phyloP scores from a whole-genome alignment of 2,113 vertebrate species.

The Panthera tigris region DNA sequence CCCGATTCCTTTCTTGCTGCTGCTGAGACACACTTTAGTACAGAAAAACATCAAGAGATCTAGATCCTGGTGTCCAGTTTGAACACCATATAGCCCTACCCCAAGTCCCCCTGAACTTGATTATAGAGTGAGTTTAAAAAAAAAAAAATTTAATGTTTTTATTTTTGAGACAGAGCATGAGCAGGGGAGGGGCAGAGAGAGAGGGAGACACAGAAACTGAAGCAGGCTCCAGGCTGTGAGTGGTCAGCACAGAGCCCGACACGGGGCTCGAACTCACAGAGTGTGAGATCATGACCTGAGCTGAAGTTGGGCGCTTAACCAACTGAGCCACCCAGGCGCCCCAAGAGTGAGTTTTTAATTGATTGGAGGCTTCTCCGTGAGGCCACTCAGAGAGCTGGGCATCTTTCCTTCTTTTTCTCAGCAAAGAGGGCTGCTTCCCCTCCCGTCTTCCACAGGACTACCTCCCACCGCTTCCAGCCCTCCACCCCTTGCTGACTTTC shows the following conservation, averaged over 20 bases:
- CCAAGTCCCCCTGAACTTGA: not conserved
- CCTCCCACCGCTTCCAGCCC: constrained; percentile 20
- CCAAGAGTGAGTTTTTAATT: not conserved
- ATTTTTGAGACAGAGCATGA: no score
- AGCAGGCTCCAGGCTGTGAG: no score
- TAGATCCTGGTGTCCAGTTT: not conserved
- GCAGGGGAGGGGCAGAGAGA: no score
- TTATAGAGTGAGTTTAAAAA: not conserved
- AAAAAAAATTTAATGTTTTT: no score
- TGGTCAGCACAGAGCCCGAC: no score
- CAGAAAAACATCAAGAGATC: not conserved
- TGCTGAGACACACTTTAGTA: not conserved
- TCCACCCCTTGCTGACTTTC: constrained; percentile 33
- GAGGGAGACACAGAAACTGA: no score
- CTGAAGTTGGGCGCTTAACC: no score
- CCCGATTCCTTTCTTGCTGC: not conserved
- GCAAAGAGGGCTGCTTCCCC: not conserved
- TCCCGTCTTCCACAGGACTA: not conserved
- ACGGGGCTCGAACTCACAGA: no score
- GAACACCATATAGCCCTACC: not conserved
- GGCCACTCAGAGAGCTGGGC: not conserved
- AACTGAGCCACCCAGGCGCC: no score
- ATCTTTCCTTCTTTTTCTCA: not conserved
- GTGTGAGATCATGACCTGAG: no score
- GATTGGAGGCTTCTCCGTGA: not conserved